A percentile compares a stretch with the other conserved stretches of the same genome.
Evolutionary conservation across 2,797 vertebrate species (phyloP).

Genomic region (Coregonus ussuriensis): DNA sequence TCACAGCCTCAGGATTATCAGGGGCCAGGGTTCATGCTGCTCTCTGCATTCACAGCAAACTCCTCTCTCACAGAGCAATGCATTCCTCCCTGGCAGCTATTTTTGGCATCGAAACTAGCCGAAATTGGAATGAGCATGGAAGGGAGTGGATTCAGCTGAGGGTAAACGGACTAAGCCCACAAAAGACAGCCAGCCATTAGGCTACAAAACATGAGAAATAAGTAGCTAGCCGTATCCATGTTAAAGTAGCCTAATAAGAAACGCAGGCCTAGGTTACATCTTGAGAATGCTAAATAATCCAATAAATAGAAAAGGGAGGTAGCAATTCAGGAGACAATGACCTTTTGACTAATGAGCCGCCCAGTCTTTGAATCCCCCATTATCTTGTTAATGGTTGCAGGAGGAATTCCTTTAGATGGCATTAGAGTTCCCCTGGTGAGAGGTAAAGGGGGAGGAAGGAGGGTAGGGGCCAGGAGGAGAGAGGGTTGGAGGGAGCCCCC

Average conservation of each 20-base stretch:
- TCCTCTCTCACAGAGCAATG: constrained; percentile 5
- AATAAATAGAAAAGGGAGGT: constrained; percentile 31
- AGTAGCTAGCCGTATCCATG: not conserved
- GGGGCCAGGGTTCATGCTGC: not conserved
- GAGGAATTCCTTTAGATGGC: constrained; percentile 68
- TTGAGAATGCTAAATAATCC: not conserved
- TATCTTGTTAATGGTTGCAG: constrained; percentile 58
- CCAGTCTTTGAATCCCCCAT: constrained; percentile 47
- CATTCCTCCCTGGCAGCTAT: not conserved
- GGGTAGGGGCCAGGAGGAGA: not conserved
- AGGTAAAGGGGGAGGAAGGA: constrained; percentile 22
- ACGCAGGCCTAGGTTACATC: not conserved
- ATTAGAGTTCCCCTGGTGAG: constrained; percentile 57
- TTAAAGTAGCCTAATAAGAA: not conserved
- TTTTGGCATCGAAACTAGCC: constrained; percentile 8
- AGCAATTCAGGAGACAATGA: constrained; percentile 52
- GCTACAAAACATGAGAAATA: not conserved
- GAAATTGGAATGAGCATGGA: not conserved
- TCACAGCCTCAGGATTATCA: constrained; percentile 38
- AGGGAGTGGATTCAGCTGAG: not conserved
- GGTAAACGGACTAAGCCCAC: not conserved
- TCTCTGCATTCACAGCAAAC: not conserved
- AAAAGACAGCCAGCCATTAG: not conserved
- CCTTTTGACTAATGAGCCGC: constrained; percentile 59
- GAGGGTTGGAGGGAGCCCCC: constrained; percentile 19